Percentiles rank a stretch among this genome's conserved stretches.
These are phyloP conservation scores for Pollenia griseotomentosa DNA, from an alignment of 2,888 invertebrate species.

Conservation along the genomic window DNA sequence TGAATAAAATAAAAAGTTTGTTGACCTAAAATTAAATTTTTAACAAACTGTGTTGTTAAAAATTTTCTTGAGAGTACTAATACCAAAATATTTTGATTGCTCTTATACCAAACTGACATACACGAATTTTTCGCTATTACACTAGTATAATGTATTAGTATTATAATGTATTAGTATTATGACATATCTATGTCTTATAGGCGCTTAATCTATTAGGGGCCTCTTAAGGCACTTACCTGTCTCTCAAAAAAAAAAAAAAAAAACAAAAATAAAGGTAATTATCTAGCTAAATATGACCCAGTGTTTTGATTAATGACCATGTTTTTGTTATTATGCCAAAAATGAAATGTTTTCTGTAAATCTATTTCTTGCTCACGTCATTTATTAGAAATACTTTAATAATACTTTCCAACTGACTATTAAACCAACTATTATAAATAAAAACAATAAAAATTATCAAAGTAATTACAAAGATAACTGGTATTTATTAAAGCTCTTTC, in stretches of 20 bases:
- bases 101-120: no score
- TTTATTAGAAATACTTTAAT: constrained; percentile 39
- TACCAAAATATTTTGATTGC: no score
- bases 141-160: no score
- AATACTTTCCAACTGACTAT: neutral
- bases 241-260: neutral
- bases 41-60: no score
- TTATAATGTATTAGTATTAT: no score
- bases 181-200: no score
- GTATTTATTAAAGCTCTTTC: neutral
- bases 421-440: constrained; percentile 29
- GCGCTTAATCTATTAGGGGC: neutral
- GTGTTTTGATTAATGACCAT: constrained; percentile 53
- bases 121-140: no score
- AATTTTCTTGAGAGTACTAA: no score
- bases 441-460: constrained; percentile 48
- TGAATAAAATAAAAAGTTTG: no score
- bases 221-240: constrained; percentile 10
- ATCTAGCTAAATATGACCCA: constrained; percentile 31
- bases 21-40: no score
- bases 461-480: constrained; percentile 37
- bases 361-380: constrained; percentile 14
- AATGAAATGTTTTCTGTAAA: constrained; percentile 10
- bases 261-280: constrained; percentile 2
- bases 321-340: constrained; percentile 34